phyloP scores from a whole-genome alignment of 2,797 vertebrate genomes.

The Epinephelus coioides region DNA sequence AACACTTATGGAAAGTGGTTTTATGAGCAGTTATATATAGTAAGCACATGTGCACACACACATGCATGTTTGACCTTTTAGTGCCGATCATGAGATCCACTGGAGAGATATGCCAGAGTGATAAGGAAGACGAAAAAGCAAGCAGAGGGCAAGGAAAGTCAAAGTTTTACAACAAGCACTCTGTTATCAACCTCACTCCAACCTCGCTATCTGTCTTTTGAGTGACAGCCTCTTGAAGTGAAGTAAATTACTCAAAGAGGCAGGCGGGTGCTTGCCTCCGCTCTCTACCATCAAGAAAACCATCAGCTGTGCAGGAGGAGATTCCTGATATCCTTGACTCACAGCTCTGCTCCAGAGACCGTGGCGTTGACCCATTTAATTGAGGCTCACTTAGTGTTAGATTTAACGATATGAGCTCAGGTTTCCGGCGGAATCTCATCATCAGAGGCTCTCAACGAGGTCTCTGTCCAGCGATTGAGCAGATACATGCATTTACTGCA shows the following conservation, averaged over 20 bases:
- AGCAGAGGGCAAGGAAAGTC: constrained; percentile 51
- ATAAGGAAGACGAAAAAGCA: constrained; percentile 40
- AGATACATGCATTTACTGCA: constrained; percentile 40
- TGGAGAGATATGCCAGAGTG: constrained; percentile 28
- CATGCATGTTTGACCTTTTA: constrained; percentile 11
- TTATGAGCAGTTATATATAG: constrained; percentile 42
- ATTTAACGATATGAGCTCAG: constrained; percentile 54
- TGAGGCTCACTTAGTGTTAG: constrained; percentile 56
- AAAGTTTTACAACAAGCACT: constrained; percentile 57
- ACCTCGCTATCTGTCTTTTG: constrained; percentile 48
- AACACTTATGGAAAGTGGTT: constrained; percentile 51
- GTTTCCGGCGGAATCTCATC: constrained; percentile 52
- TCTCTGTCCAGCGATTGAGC: constrained; percentile 10
- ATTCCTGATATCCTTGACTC: constrained; percentile 71
- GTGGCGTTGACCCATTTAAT: constrained; percentile 58
- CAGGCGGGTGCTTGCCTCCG: constrained; percentile 38
- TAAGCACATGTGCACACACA: constrained; percentile 14
- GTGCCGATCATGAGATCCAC: constrained; percentile 26
- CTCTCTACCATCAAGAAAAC: constrained; percentile 57
- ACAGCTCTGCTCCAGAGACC: constrained; percentile 49
- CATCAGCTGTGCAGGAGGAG: constrained; percentile 61
- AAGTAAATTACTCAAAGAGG: constrained; percentile 71
- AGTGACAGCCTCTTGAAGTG: constrained; percentile 68
- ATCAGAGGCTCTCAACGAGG: constrained; percentile 6
- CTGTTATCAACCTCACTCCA: constrained; percentile 52